Percentiles rank a stretch among this genome's conserved stretches.
These are phyloP conservation scores for Spilosoma lubricipeda DNA, from an alignment of 2,888 invertebrate genomes.

Conservation along the genomic window DNA sequence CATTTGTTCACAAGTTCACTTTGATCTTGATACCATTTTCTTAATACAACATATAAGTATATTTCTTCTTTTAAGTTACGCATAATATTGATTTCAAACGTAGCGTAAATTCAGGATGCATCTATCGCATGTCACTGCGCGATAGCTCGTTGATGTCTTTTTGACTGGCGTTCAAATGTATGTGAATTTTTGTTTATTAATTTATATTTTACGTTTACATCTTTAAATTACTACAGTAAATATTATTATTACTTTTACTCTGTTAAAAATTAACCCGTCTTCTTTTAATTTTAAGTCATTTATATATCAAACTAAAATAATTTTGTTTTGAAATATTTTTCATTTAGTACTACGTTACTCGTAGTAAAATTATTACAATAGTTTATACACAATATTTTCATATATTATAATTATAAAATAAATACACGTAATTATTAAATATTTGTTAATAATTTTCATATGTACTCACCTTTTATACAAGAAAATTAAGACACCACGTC, in stretches of 20 bases:
- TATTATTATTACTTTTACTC: background rate
- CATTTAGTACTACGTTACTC: background rate
- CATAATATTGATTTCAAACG: background rate
- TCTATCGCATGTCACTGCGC: slow-evolving; percentile 17
- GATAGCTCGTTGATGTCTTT: slow-evolving; percentile 72
- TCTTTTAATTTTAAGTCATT: background rate
- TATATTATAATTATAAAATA: background rate
- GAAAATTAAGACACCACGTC: slow-evolving; percentile 74
- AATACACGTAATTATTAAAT: background rate
- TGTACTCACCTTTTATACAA: slow-evolving; percentile 75
- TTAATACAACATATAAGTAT: background rate
- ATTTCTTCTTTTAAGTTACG: background rate
- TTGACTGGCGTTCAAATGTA: slow-evolving; percentile 51
- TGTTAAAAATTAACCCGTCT: background rate
- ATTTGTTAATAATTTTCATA: slow-evolving; percentile 3
- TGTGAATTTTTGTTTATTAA: background rate
- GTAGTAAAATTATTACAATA: too few relatives aligned
- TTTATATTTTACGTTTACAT: background rate
- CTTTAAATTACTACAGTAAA: background rate
- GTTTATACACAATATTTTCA: background rate
- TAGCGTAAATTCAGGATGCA: background rate
- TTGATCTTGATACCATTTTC: background rate
- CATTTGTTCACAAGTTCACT: background rate
- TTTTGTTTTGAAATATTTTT: background rate
- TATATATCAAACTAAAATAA: background rate